Base-by-base conservation (phyloP, 2,888 invertebrate species). In the Lycia hirtaria region DNA sequence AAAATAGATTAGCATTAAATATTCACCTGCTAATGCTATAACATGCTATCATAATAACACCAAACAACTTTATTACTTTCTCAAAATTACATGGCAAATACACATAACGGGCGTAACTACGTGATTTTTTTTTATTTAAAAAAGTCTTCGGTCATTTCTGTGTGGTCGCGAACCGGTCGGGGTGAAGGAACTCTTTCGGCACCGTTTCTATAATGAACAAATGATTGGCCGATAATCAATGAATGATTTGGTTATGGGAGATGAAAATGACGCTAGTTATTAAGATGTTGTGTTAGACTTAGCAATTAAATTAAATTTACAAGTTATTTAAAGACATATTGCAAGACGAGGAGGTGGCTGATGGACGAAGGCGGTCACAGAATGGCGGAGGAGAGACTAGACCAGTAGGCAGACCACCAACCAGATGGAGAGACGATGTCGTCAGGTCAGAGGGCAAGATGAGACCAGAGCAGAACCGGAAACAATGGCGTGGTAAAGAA, bases 131-230 rank as follows among this genome's bases (percentile, higher is more conserved):
- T 51, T 71, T 48, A 54, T 56, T 61, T 14, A 14, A 32, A 44
- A 48, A 48, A 48, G 14, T 33, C n/a, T 52, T 41, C 20, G 45
- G 15, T 24, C 43, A 44, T 26, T 41, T 64, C 58, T 47, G 56
- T 61, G 49, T 69, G 72, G 64, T 69, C 65, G 60, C 56, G 20
- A 43, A 81, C 85, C 77, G 78, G 83, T 81, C 62, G 68, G 68
- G 84, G 78, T 83, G 73, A 81, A 80, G 45, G 80, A 72, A 75
- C 88, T 78, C 69, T 74, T 83, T 82, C 75, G 81, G 73, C 78
- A 74, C 76, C 73, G 58, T 58, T 61, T 62, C 68, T 73, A 56
- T 67, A 68, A 67, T 70, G 56, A 51, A 49, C 41, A 26, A 51
- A 43, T 33, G 41, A 41, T 30, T 40, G 44, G 43, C 33, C 26